Evolutionary conservation across 2,113 vertebrate species (phyloP).

Genomic region (Grus americana): DNA sequence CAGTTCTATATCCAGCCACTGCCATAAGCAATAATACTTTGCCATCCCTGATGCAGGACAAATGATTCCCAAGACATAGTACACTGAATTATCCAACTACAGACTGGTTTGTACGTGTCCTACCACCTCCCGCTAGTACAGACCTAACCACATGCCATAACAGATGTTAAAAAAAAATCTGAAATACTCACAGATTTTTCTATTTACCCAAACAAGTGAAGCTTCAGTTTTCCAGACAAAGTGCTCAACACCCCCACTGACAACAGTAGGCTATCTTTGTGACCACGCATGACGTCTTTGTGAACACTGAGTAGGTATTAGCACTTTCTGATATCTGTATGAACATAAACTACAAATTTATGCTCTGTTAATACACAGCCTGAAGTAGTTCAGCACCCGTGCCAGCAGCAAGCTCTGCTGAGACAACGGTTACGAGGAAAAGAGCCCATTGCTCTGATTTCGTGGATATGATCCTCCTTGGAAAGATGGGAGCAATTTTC

Average conservation of each 20-base stretch:
- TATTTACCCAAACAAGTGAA: background rate
- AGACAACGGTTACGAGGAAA: background rate
- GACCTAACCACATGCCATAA: background rate
- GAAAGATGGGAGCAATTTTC: background rate
- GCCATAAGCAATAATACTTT: background rate
- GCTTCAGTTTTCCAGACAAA: background rate
- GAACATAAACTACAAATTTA: background rate
- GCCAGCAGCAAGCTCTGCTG: background rate
- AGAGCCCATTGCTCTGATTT: background rate
- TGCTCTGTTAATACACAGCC: background rate
- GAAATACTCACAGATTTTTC: conserved; percentile 17
- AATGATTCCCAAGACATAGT: background rate
- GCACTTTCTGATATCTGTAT: background rate
- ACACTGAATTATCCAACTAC: background rate
- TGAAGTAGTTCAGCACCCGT: background rate
- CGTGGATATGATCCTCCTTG: background rate
- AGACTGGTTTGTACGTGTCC: background rate
- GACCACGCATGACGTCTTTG: background rate
- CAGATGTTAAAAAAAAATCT: background rate
- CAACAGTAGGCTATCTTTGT: background rate
- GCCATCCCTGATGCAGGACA: background rate
- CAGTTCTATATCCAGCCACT: background rate
- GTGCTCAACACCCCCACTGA: background rate
- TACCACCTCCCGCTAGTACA: background rate
- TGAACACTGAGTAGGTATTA: background rate